Evolutionary conservation across 2,113 vertebrate species (phyloP).

Genomic region (Cavia aperea): DNA sequence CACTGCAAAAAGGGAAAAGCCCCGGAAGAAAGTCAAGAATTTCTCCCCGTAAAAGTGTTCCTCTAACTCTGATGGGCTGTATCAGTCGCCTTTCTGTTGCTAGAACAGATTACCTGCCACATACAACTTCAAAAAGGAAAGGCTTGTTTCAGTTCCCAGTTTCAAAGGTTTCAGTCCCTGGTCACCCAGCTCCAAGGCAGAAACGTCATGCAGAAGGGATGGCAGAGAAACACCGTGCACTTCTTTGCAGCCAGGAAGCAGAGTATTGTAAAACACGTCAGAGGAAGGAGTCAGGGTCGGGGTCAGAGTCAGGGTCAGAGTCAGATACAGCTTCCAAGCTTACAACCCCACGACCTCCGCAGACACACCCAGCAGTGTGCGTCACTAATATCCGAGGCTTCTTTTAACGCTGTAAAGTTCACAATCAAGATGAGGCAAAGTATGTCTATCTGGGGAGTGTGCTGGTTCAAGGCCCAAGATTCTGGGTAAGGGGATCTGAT

Average conservation of each 20-base stretch:
- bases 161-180: background rate
- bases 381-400: background rate
- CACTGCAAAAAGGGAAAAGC: no score
- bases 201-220: background rate
- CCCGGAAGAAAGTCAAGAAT: background rate
- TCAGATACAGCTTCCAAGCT: background rate
- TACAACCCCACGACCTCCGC: background rate
- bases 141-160: background rate
- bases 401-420: background rate
- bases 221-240: background rate
- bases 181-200: background rate
- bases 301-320: background rate
- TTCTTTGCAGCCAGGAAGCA: background rate
- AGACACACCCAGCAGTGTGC: background rate
- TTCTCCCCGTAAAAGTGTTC: background rate
- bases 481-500: background rate
- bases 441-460: background rate
- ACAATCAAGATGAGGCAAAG: background rate
- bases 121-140: background rate
- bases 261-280: background rate
- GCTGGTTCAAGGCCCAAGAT: background rate
- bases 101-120: background rate
- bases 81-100: background rate
- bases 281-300: background rate
- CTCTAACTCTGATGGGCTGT: background rate